Conservation (phyloP, 2,797 vertebrate genomes). For the Myioborus miniatus region DNA sequence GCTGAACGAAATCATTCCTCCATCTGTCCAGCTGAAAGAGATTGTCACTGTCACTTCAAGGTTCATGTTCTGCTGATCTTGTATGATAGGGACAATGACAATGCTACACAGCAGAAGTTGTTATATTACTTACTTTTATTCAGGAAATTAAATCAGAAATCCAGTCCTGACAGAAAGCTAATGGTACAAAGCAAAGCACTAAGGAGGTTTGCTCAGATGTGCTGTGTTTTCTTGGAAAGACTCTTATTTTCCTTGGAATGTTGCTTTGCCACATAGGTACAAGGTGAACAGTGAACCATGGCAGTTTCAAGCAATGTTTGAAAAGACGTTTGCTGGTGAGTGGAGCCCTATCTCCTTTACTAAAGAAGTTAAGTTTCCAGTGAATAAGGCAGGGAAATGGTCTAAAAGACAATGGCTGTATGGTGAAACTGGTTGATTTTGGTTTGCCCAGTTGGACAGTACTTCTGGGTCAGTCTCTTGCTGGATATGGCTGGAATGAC, state of each 20-base stretch:
- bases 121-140: neutral
- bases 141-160: neutral
- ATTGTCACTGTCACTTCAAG: neutral
- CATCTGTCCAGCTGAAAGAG: neutral
- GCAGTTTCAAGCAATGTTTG: neutral
- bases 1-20: neutral
- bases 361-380: neutral
- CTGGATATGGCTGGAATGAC: neutral
- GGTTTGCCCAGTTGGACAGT: neutral
- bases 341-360: neutral
- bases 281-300: neutral
- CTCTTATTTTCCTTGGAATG: neutral
- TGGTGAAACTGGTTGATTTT: rapidly evolving
- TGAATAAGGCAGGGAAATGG: neutral
- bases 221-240: neutral
- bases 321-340: neutral
- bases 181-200: neutral
- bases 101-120: neutral
- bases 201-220: neutral
- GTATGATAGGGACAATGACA: neutral
- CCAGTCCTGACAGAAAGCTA: neutral
- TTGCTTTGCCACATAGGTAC: neutral
- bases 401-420: neutral
- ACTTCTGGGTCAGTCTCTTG: neutral
- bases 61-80: neutral